phyloP scores from a whole-genome alignment of 2,888 invertebrate genomes.

The Iphiclides podalirius region DNA sequence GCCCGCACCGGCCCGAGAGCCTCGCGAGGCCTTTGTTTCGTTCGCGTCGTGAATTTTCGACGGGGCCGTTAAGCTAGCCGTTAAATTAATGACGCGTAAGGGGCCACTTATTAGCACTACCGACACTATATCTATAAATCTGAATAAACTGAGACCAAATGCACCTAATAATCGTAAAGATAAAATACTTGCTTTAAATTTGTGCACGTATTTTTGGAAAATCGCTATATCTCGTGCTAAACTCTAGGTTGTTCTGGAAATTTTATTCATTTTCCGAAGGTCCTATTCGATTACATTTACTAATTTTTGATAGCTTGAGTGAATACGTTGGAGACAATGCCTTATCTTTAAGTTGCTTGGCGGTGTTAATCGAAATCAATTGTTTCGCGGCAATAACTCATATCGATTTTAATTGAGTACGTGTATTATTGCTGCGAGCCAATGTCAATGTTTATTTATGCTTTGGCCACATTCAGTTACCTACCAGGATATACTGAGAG shows the following conservation, averaged over 20 bases:
- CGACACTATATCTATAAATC: background rate
- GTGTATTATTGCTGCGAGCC: conserved; percentile 53
- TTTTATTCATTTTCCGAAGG: no score
- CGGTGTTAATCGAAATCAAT: conserved; percentile 74
- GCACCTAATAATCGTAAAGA: background rate
- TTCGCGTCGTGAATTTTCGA: conserved; percentile 9
- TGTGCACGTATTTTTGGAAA: no score
- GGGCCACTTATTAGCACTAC: background rate
- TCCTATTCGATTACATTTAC: no score
- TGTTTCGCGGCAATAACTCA: conserved; percentile 71
- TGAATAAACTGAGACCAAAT: no score
- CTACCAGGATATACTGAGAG: background rate
- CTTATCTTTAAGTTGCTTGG: conserved; percentile 67
- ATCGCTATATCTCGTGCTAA: no score
- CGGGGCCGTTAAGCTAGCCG: background rate
- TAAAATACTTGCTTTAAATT: no score
- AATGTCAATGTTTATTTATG: conserved; percentile 34
- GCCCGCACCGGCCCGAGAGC: conserved; percentile 31
- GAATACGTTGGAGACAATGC: conserved; percentile 38
- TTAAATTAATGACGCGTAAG: conserved; percentile 14
- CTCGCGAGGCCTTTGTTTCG: conserved; percentile 14
- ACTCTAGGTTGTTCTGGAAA: no score
- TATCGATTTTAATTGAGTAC: conserved; percentile 68
- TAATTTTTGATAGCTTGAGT: no score
- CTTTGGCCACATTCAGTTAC: conserved; percentile 24